Percentiles rank a stretch among this genome's conserved stretches.
phyloP scores from a whole-genome alignment of 2,888 invertebrate species.

The Melieria omissa region DNA sequence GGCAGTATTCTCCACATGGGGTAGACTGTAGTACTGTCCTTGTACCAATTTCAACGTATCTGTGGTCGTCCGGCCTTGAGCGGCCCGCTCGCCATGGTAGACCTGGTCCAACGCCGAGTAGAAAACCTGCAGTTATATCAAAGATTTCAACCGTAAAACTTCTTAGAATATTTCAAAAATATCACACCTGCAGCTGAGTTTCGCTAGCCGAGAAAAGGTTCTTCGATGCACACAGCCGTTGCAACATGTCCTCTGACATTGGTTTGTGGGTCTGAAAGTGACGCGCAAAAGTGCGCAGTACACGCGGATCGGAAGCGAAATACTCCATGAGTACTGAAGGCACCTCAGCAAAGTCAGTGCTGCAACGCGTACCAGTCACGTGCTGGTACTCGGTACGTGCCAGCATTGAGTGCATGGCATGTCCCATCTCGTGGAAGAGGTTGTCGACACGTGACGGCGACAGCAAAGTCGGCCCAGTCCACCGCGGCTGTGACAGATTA shows the following conservation, averaged over 20 bases:
- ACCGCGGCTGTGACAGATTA: slow-evolving; percentile 81
- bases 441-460: slow-evolving; percentile 91
- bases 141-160: not conserved
- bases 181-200: slow-evolving; percentile 79
- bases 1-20: slow-evolving; percentile 90
- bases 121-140: slow-evolving; percentile 73
- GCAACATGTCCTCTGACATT: slow-evolving; percentile 83
- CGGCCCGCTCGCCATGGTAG: slow-evolving; percentile 74
- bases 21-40: slow-evolving; percentile 84
- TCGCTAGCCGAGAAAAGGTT: slow-evolving; percentile 90
- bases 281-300: slow-evolving; percentile 85
- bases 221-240: slow-evolving; percentile 85
- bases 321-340: slow-evolving; percentile 99
- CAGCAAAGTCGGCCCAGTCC: slow-evolving; percentile 82
- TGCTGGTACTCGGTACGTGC: slow-evolving; percentile 96
- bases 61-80: slow-evolving; percentile 70
- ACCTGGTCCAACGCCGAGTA: slow-evolving; percentile 92
- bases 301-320: slow-evolving; percentile 89
- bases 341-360: slow-evolving; percentile 98
- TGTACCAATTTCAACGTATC: slow-evolving; percentile 82
- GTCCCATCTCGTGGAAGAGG: slow-evolving; percentile 98
- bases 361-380: slow-evolving; percentile 95
- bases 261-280: slow-evolving; percentile 90
- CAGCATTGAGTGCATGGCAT: slow-evolving; percentile 98
- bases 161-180: not conserved